Conservation (phyloP, 2,888 invertebrate species). For the Sphaerophoria rueppellii region DNA sequence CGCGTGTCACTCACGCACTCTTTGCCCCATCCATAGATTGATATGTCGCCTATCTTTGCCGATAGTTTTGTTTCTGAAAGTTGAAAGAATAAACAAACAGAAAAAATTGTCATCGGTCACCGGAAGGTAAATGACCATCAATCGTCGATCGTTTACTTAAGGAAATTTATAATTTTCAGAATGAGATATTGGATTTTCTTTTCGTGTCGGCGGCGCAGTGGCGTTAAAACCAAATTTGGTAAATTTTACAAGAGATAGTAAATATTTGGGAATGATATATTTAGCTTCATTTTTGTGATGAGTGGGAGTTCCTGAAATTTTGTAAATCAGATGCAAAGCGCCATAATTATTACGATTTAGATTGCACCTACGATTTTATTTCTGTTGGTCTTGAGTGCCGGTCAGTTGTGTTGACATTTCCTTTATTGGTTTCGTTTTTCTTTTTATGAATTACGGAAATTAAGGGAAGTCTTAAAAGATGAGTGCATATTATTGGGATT, state of each 20-base stretch:
- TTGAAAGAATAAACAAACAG: background rate
- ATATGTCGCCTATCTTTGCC: slow-evolving; percentile 36
- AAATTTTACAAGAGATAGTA: slow-evolving; percentile 32
- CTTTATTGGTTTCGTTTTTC: background rate
- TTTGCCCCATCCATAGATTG: slow-evolving; percentile 29
- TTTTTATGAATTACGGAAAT: background rate
- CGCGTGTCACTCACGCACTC: slow-evolving; percentile 61
- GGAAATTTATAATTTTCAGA: slow-evolving; percentile 29
- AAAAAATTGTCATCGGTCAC: slow-evolving; percentile 38
- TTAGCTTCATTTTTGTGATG: background rate
- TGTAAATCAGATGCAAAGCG: slow-evolving; percentile 29
- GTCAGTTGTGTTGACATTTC: slow-evolving; percentile 10
- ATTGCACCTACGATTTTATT: slow-evolving; percentile 10
- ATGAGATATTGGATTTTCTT: slow-evolving; percentile 1
- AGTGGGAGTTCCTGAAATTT: slow-evolving; percentile 35
- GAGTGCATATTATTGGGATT: background rate
- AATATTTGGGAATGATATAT: background rate
- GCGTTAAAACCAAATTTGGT: slow-evolving; percentile 36
- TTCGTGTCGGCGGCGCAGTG: slow-evolving; percentile 15
- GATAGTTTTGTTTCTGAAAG: slow-evolving; percentile 34
- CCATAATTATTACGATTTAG: slow-evolving; percentile 25
- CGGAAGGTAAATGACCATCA: slow-evolving; percentile 68
- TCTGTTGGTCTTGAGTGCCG: background rate
- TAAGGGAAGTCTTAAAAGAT: slow-evolving; percentile 6
- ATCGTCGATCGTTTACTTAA: background rate